Evolutionary conservation across 2,797 vertebrate genomes (phyloP).

Genomic region (Hyperoplus immaculatus): DNA sequence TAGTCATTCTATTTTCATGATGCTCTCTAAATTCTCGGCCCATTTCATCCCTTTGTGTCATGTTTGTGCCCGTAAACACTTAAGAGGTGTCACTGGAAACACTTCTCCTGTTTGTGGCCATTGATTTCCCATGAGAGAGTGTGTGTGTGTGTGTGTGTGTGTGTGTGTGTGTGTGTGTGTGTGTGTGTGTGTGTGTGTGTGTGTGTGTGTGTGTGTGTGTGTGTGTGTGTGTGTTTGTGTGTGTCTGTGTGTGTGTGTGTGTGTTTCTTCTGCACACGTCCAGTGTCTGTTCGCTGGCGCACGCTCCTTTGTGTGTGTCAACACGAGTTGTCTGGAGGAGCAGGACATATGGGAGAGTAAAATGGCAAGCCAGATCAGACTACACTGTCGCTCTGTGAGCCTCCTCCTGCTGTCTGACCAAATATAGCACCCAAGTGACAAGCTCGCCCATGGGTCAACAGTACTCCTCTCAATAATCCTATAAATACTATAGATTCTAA

Average conservation of each 20-base stretch:
- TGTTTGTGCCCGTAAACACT: constrained; percentile 26
- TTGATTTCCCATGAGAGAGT: constrained; percentile 64
- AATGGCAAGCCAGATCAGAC: constrained; percentile 81
- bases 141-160: constrained; percentile 35
- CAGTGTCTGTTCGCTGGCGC: constrained; percentile 61
- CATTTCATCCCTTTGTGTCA: constrained; percentile 18
- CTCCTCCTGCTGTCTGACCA: constrained; percentile 78
- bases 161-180: neutral
- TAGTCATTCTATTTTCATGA: constrained; percentile 55
- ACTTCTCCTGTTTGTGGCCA: constrained; percentile 54
- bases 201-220: constrained; percentile 39
- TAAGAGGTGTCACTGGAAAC: constrained; percentile 53
- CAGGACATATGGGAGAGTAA: constrained; percentile 58
- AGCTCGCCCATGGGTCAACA: constrained; percentile 62
- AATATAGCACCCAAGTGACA: constrained; percentile 81
- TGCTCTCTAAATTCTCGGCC: constrained; percentile 46
- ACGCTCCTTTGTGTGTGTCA: constrained; percentile 61
- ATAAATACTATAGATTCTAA: constrained; percentile 48
- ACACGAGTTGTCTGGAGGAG: constrained; percentile 54
- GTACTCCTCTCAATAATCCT: constrained; percentile 61
- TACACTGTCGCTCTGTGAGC: constrained; percentile 63
- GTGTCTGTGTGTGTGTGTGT: neutral
- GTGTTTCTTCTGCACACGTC: constrained; percentile 24
- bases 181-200: neutral
- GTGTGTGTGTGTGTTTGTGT: constrained; percentile 15